Conservation (phyloP, 2,113 vertebrate species). For the Pantherophis guttatus region DNA sequence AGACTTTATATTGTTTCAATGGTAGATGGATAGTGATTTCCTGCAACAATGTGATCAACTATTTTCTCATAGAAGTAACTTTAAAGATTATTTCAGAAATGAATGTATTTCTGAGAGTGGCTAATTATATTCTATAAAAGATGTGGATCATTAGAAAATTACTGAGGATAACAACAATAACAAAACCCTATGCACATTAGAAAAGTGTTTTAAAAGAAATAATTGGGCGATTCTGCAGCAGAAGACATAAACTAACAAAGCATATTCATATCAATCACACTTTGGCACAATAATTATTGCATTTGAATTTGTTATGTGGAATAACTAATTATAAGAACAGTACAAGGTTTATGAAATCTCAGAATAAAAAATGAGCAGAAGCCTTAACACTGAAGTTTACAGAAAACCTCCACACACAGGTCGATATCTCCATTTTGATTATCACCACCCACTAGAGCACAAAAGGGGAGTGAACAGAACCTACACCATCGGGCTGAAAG, state of each 20-base stretch:
- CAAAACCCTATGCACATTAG: not conserved
- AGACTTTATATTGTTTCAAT: not conserved
- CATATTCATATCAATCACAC: not conserved
- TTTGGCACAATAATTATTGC: not conserved
- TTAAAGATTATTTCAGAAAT: not conserved
- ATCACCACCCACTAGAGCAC: too few relatives aligned
- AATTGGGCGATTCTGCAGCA: not conserved
- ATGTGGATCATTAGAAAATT: not conserved
- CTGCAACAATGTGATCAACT: not conserved
- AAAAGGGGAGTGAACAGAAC: too few relatives aligned
- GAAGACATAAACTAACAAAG: not conserved
- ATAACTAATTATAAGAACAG: not conserved
- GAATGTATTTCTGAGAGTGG: not conserved
- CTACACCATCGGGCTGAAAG: too few relatives aligned
- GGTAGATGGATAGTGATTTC: not conserved
- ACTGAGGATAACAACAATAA: not conserved
- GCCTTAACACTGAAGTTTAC: too few relatives aligned
- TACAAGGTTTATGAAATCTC: not conserved
- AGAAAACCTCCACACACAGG: too few relatives aligned
- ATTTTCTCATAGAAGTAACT: not conserved
- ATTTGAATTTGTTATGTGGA: not conserved
- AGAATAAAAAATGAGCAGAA: not conserved
- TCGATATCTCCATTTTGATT: too few relatives aligned
- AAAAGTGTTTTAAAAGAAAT: not conserved
- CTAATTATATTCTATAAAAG: slow-evolving; percentile 4